Evolutionary conservation across 2,113 vertebrate species (phyloP).

Genomic region (Grantiella picta): DNA sequence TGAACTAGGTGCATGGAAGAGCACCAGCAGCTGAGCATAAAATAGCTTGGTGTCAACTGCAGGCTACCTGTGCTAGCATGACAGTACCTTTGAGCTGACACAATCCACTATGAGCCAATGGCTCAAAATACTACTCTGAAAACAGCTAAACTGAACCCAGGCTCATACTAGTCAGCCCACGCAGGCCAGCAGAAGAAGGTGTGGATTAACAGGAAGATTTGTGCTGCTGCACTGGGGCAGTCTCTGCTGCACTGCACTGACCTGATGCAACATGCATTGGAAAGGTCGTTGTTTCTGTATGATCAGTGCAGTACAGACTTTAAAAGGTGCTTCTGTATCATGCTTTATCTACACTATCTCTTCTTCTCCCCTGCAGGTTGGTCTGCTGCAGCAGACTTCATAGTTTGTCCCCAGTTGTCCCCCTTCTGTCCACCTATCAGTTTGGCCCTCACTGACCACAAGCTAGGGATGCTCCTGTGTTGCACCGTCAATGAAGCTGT

Average conservation of each 20-base stretch:
- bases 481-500: rapidly evolving
- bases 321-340: background rate
- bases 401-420: rapidly evolving
- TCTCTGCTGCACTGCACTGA: background rate
- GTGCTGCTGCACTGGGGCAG: background rate
- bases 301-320: background rate
- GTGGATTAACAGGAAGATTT: background rate
- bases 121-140: background rate
- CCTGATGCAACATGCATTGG: rapidly evolving
- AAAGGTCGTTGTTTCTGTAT: background rate
- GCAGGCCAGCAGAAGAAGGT: background rate
- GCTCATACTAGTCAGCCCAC: background rate
- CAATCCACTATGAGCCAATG: background rate
- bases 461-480: background rate
- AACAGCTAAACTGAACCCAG: background rate
- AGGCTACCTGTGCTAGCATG: background rate
- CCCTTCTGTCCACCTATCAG: background rate
- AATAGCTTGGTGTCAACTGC: background rate
- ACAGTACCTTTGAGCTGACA: background rate
- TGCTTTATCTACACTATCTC: background rate
- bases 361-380: background rate
- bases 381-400: background rate
- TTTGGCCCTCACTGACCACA: rapidly evolving
- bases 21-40: background rate
- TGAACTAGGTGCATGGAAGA: background rate